A percentile compares a stretch with the other conserved stretches of the same genome.
Evolutionary conservation across 2,888 invertebrate species (phyloP).

Genomic region (Drepanosiphum platanoidis): DNA sequence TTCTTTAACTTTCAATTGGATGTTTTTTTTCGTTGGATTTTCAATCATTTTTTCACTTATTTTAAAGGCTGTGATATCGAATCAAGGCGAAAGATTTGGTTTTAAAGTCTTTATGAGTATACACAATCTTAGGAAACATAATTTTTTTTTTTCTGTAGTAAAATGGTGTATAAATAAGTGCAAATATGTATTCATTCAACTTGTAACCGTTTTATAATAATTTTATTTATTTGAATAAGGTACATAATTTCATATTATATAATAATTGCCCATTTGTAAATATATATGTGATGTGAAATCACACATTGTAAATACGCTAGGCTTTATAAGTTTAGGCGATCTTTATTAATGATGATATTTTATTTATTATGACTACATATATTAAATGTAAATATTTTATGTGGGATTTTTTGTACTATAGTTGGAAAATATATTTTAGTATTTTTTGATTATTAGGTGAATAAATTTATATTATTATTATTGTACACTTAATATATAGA

Average conservation of each 20-base stretch:
- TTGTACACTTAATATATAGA: conserved; percentile 57
- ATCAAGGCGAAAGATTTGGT: conserved; percentile 57
- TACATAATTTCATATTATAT: conserved; percentile 15
- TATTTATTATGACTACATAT: conserved; percentile 59
- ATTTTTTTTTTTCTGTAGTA: conserved; percentile 31
- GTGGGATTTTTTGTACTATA: conserved; percentile 60
- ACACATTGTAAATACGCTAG: conserved; percentile 40
- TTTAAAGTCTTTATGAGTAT: conserved; percentile 60
- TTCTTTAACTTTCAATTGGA: conserved; percentile 34
- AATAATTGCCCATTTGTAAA: conserved; percentile 35
- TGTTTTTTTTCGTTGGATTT: conserved; percentile 34
- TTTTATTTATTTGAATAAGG: conserved; percentile 33
- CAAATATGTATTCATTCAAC: conserved; percentile 32
- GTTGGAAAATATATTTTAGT: conserved; percentile 62
- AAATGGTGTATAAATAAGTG: conserved; percentile 20
- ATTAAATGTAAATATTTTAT: conserved; percentile 59
- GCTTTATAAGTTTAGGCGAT: conserved; percentile 44
- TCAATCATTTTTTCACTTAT: conserved; percentile 50
- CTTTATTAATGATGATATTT: conserved; percentile 49
- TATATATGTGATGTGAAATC: conserved; percentile 32
- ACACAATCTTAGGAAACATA: conserved; percentile 48
- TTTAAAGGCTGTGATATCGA: conserved; percentile 58
- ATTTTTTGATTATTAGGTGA: conserved; percentile 61
- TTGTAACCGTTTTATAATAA: conserved; percentile 41
- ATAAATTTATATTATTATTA: conserved; percentile 60